A percentile compares a stretch with the other conserved stretches of the same genome.
Conservation (phyloP, 2,888 invertebrate species). For the Alloscopus bannaensis region DNA sequence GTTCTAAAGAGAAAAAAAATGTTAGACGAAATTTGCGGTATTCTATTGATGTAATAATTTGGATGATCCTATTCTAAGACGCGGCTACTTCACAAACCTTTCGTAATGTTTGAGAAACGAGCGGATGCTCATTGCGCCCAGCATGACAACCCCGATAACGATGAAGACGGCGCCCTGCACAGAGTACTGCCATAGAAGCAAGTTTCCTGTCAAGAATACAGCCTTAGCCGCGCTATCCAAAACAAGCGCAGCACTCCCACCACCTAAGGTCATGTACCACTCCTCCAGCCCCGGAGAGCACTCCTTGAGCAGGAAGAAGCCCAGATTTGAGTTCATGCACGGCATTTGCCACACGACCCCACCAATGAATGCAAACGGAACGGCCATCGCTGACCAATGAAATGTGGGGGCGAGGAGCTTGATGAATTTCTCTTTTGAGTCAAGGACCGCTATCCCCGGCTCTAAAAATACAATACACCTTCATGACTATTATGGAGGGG, state of each 20-base stretch:
- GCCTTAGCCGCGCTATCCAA: neutral
- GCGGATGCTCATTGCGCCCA: conserved; percentile 39
- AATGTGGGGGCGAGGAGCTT: conserved; percentile 29
- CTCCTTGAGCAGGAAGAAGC: conserved; percentile 16
- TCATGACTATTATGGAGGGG: neutral
- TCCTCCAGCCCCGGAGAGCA: conserved; percentile 10
- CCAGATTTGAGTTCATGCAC: conserved; percentile 34
- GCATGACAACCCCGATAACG: conserved; percentile 38
- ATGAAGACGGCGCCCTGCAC: conserved; percentile 46
- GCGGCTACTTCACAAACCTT: neutral
- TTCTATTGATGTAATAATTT: too few relatives aligned
- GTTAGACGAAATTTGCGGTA: too few relatives aligned
- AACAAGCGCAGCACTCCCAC: too few relatives aligned
- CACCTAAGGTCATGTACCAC: neutral
- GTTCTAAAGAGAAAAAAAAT: neutral
- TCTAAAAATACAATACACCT: conserved; percentile 5
- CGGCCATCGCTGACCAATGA: conserved; percentile 47
- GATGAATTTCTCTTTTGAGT: conserved; percentile 38
- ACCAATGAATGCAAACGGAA: conserved; percentile 39
- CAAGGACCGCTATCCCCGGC: neutral
- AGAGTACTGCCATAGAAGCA: conserved; percentile 23
- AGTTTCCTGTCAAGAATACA: conserved; percentile 18
- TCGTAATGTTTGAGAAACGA: conserved; percentile 29
- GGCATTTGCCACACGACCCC: conserved; percentile 41
- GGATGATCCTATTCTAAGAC: too few relatives aligned